phyloP scores from a whole-genome alignment of 1,140 invertebrate genomes.

The Archivesica marissinica region DNA sequence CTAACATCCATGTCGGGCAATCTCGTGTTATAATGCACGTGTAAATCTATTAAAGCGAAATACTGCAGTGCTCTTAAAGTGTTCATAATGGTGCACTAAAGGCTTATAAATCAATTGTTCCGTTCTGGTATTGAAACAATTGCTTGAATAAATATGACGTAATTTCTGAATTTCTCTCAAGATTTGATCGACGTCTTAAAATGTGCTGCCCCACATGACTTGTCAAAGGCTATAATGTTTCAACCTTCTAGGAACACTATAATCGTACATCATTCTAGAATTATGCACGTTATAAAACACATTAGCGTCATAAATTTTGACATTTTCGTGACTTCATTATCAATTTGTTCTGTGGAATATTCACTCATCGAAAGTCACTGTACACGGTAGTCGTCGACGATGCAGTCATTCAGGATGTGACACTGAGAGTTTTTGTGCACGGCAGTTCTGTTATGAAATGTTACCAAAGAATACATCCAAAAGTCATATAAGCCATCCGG shows the following conservation, averaged over 20 bases:
- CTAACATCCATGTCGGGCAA: too few relatives aligned
- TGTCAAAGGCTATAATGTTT: slow-evolving; percentile 35
- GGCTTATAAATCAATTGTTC: too few relatives aligned
- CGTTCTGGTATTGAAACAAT: background rate
- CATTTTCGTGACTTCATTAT: slow-evolving; percentile 56
- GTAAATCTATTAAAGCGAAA: too few relatives aligned
- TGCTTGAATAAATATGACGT: slow-evolving; percentile 9
- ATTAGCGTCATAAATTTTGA: slow-evolving; percentile 57
- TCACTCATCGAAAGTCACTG: background rate
- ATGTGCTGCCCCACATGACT: slow-evolving; percentile 37
- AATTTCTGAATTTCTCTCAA: slow-evolving; percentile 26
- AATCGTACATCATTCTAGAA: slow-evolving; percentile 39
- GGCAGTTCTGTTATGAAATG: too few relatives aligned
- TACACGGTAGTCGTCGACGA: background rate
- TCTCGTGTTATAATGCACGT: too few relatives aligned
- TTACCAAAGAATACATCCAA: too few relatives aligned
- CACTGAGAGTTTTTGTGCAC: too few relatives aligned
- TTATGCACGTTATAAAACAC: slow-evolving; percentile 58
- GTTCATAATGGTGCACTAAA: too few relatives aligned
- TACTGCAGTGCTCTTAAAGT: too few relatives aligned
- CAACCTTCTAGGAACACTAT: slow-evolving; percentile 8
- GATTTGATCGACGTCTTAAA: slow-evolving; percentile 33
- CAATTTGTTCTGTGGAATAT: slow-evolving; percentile 20
- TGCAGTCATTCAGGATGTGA: too few relatives aligned
- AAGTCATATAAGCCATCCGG: too few relatives aligned